Evolutionary conservation across 2,797 vertebrate species (phyloP).

Genomic region (Phataginus tetradactyla): DNA sequence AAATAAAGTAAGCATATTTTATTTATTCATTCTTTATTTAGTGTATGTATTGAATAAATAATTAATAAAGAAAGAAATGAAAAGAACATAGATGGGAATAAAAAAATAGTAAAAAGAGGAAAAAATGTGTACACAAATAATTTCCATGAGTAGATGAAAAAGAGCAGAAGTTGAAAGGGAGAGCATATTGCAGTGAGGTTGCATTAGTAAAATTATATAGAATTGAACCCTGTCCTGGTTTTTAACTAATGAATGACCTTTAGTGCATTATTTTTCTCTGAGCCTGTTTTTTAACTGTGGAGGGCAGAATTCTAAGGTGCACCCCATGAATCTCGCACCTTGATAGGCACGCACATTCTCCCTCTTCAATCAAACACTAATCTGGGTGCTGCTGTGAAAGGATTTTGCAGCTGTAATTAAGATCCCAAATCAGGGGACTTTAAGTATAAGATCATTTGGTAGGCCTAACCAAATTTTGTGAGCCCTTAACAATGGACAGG

Average conservation of each 20-base stretch:
- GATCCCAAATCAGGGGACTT: background rate
- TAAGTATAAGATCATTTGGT: background rate
- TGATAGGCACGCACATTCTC: background rate
- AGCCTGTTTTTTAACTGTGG: background rate
- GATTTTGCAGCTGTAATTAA: background rate
- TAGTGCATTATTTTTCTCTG: background rate
- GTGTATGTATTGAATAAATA: background rate
- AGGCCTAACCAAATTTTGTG: background rate
- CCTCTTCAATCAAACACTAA: background rate
- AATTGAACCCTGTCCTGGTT: background rate
- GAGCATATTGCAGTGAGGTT: background rate
- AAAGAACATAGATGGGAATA: background rate
- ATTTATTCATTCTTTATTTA: background rate
- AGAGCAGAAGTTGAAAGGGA: background rate
- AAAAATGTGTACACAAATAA: background rate
- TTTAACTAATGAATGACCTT: background rate
- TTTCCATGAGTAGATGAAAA: background rate
- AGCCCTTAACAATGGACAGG: background rate
- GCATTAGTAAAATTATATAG: background rate
- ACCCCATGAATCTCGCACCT: background rate
- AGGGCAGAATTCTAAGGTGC: background rate
- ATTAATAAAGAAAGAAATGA: background rate
- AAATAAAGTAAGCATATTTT: background rate
- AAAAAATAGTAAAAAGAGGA: background rate
- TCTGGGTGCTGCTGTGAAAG: background rate